Evolutionary conservation across 2,113 vertebrate species (phyloP), one percentile per base, ranked within the genome.

Genomic region (Scomber scombrus): DNA sequence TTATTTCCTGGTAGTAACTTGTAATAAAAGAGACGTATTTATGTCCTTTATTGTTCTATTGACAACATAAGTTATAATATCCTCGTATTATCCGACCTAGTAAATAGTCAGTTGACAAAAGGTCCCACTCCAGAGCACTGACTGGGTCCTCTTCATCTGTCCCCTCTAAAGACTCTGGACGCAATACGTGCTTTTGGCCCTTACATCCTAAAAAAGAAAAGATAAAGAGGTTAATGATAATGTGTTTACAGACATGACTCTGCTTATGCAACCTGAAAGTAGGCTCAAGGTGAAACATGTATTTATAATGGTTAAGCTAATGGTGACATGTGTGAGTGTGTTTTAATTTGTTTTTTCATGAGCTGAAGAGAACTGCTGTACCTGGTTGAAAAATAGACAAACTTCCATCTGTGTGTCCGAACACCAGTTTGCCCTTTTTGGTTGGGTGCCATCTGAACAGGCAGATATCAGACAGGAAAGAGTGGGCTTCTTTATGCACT

Each of bases 111-210:
- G 94, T 95, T 45, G 98, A 99, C 18, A 99, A 93, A 11, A 94
- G 97, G 89, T 99, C 98, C 98, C 98, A 99, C 70, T 99, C 98
- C 82, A 99, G 85, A 0, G 97, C 98, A 4, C 97, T 97, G 66
- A 99, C 88, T 0, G 98, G 97, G 80, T 99, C 97, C 61, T 99
- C 98, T 80, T 99, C 98, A 8, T 99, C 98, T 2, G 97, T 97
- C 45, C 97, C 98, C 90, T 99, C 97, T 49, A 99, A 91, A 18
- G 96, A 96, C 76, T 98, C 98, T 0, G 98, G 97, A 58, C 96
- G 96, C 90, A 99, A 81, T 43, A 99, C 96, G 4, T 99, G 98
- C 73, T 98, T 99, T 81, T 99, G 98, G 81, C 92, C 95, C 93
- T 97, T 99, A 76, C 90, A 96, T 56, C 97, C 98, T 99, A 19